Evolutionary conservation across 2,888 invertebrate genomes (phyloP), one percentile per base, ranked within the genome.

Genomic region (Tipula confusa): DNA sequence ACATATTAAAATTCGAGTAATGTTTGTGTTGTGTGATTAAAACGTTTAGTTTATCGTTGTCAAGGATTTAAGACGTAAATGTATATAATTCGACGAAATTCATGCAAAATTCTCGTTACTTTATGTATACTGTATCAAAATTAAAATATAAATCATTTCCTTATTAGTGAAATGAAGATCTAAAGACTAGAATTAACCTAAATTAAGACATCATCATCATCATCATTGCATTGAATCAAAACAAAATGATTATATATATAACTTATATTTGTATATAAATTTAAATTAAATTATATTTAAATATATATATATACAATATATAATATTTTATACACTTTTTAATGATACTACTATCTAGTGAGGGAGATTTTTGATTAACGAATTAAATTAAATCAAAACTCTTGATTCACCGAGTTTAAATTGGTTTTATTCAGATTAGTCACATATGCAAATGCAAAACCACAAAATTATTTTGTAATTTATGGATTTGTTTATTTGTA

Each of bases 241-340:
- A 64, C 64, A 64, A 24, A 64, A 64, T 64, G 64, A 64, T 64
- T 64, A 64, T 48, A n/a, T n/a, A n/a, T n/a, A n/a, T n/a, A n/a
- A n/a, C n/a, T n/a, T n/a, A n/a, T n/a, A n/a, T n/a, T n/a, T n/a
- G n/a, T n/a, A n/a, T n/a, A 48, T 9, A 48, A 48, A 48, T 64
- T 64, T 64, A 64, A 64, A 64, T 64, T 64, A 43, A 43, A 43
- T 43, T 2, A 36, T 36, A 36, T 36, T 1, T n/a, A 43, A 24
- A 9, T 64, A 3, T n/a, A 9, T 24, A 24, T 9, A 9, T 9
- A 43, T 15, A 64, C 24, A 24, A 24, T 2, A 24, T 24, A 64
- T 64, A 24, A 24, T 24, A 24, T n/a, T n/a, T n/a, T n/a, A n/a
- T 15, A 15, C 2, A 24, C 7, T 24, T n/a, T n/a, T n/a, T 64